A percentile compares a stretch with the other conserved stretches of the same genome.
Conservation (phyloP, 1,140 invertebrate species). For the Orchesella cincta region DNA sequence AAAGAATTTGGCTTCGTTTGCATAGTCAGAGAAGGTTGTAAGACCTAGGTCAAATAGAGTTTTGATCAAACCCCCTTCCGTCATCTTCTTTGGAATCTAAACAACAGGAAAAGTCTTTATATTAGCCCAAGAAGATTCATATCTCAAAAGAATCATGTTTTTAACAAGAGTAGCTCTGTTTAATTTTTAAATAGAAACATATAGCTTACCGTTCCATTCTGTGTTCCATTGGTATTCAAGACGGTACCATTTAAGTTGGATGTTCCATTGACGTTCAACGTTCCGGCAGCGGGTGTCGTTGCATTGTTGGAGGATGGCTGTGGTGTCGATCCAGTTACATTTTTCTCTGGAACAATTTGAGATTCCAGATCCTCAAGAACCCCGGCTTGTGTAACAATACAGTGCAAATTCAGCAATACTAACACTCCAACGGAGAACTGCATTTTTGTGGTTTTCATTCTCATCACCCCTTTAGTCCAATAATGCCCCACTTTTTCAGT, state of each 20-base stretch:
- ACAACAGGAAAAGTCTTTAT: too few relatives aligned
- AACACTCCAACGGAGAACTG: not conserved
- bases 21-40: conserved; percentile 44
- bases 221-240: not conserved
- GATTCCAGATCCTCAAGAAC: conserved; percentile 10
- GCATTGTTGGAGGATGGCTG: not conserved
- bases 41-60: conserved; percentile 42
- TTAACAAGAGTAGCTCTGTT: not conserved
- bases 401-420: not conserved
- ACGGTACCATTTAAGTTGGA: too few relatives aligned
- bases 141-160: not conserved
- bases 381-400: not conserved
- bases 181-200: too few relatives aligned
- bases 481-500: not conserved
- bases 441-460: not conserved
- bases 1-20: conserved; percentile 46
- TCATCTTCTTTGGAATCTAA: conserved; percentile 36
- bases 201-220: conserved; percentile 10
- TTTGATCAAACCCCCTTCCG: conserved; percentile 44
- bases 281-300: too few relatives aligned
- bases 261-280: too few relatives aligned
- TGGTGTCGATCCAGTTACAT: not conserved
- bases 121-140: not conserved
- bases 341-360: not conserved
- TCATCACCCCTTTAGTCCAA: not conserved